phyloP scores from a whole-genome alignment of 2,888 invertebrate genomes.

The Dendrolimus houi region DNA sequence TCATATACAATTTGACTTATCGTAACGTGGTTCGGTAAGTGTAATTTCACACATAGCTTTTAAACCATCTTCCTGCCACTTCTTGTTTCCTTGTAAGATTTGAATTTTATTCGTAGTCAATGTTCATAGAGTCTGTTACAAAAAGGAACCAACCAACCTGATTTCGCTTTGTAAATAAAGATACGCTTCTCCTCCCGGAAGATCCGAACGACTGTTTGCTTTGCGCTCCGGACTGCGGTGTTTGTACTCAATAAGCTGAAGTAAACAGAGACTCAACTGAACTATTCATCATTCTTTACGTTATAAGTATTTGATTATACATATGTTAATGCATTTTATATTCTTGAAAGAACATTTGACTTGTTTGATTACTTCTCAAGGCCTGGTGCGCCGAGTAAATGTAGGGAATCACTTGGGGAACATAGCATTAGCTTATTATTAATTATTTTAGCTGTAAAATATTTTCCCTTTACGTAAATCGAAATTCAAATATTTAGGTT shows the following conservation, averaged over 20 bases:
- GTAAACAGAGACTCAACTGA: slow-evolving; percentile 39
- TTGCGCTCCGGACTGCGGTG: slow-evolving; percentile 21
- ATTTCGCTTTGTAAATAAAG: slow-evolving; percentile 8
- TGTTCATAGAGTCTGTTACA: neutral
- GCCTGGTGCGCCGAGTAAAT: neutral
- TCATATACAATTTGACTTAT: neutral
- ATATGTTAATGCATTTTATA: neutral
- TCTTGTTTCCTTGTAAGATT: no score
- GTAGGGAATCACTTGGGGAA: no score
- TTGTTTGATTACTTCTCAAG: neutral
- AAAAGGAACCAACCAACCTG: slow-evolving; percentile 1
- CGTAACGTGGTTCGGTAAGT: neutral
- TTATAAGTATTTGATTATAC: slow-evolving; percentile 5
- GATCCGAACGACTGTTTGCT: slow-evolving; percentile 24
- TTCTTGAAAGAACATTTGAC: neutral
- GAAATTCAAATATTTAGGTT: no score
- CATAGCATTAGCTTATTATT: no score
- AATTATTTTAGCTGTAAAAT: no score
- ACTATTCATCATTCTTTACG: slow-evolving; percentile 28
- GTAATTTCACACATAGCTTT: no score
- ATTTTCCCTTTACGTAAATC: no score
- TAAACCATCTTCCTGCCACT: no score
- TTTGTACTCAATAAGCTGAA: slow-evolving; percentile 53
- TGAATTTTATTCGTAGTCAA: no score
- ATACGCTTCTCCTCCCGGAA: slow-evolving; percentile 1